A percentile compares a stretch with the other conserved stretches of the same genome.
phyloP scores from a whole-genome alignment of 2,113 vertebrate species.

The Xenopus laevis region DNA sequence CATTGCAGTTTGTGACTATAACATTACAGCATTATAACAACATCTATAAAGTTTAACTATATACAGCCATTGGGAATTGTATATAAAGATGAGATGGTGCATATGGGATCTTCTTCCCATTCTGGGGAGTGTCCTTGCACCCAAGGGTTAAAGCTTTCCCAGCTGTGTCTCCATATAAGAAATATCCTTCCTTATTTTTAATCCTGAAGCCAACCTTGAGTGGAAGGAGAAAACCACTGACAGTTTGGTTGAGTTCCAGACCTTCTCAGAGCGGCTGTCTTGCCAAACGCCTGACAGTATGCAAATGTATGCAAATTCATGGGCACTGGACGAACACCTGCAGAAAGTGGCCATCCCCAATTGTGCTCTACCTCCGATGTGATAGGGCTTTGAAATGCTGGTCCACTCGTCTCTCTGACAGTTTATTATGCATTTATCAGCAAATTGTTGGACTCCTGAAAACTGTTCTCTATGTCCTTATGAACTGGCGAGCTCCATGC shows the following conservation, averaged over 20 bases:
- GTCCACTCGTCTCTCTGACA: slow-evolving; percentile 50
- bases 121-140: not conserved
- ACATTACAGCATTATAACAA: too few relatives aligned
- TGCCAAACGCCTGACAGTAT: slow-evolving; percentile 76
- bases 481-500: slow-evolving; percentile 55
- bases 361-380: slow-evolving; percentile 52
- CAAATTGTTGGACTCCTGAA: slow-evolving; percentile 55
- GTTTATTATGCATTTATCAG: slow-evolving; percentile 69
- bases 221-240: slow-evolving; percentile 80
- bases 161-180: slow-evolving; percentile 60
- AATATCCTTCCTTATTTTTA: slow-evolving; percentile 55
- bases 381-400: slow-evolving; percentile 51
- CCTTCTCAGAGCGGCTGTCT: slow-evolving; percentile 74
- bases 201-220: slow-evolving; percentile 74
- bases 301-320: slow-evolving; percentile 78
- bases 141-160: slow-evolving; percentile 2
- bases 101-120: too few relatives aligned
- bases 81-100: too few relatives aligned
- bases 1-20: too few relatives aligned
- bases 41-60: too few relatives aligned
- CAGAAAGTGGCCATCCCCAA: slow-evolving; percentile 70
- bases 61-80: too few relatives aligned
- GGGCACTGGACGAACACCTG: slow-evolving; percentile 75
- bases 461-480: slow-evolving; percentile 65
- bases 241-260: slow-evolving; percentile 77